Conservation (phyloP, 2,888 invertebrate species). For the Osmoderma eremita region DNA sequence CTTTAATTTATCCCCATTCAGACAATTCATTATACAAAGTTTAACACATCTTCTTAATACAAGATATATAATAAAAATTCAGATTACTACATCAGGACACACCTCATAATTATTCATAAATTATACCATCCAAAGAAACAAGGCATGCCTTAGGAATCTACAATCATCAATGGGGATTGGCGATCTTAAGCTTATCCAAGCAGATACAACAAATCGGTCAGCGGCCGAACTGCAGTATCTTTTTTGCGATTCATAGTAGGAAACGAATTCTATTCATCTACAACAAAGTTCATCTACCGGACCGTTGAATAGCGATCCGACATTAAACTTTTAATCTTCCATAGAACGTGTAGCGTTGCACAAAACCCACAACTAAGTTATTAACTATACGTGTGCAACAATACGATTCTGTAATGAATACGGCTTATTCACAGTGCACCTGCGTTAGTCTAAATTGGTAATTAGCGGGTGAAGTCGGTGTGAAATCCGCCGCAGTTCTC, state of each 20-base stretch:
- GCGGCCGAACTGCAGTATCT: too few species aligned
- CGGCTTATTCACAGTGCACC: slow-evolving; percentile 59
- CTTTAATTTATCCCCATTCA: too few species aligned
- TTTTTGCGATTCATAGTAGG: slow-evolving; percentile 10
- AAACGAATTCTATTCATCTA: slow-evolving; percentile 24
- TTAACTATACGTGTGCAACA: slow-evolving; percentile 60
- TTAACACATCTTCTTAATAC: too few species aligned
- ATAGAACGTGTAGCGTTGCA: slow-evolving; percentile 42
- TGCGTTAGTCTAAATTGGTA: slow-evolving; percentile 63
- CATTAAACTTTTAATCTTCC: slow-evolving; percentile 43
- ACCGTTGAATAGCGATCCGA: slow-evolving; percentile 28
- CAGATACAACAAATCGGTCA: too few species aligned
- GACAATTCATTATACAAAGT: too few species aligned
- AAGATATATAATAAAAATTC: too few species aligned
- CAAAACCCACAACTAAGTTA: slow-evolving; percentile 57
- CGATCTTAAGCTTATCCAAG: too few species aligned
- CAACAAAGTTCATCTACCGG: slow-evolving; percentile 28
- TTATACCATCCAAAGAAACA: too few species aligned
- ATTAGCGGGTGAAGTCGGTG: slow-evolving; percentile 64
- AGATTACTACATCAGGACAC: too few species aligned
- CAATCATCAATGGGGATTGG: too few species aligned
- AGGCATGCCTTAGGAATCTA: too few species aligned
- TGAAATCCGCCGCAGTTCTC: slow-evolving; percentile 63
- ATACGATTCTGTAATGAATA: slow-evolving; percentile 61
- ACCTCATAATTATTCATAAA: too few species aligned